These are phyloP conservation scores for Centruroides sculpturatus DNA, from an alignment of 1,140 invertebrate genomes.

Conservation along the genomic window DNA sequence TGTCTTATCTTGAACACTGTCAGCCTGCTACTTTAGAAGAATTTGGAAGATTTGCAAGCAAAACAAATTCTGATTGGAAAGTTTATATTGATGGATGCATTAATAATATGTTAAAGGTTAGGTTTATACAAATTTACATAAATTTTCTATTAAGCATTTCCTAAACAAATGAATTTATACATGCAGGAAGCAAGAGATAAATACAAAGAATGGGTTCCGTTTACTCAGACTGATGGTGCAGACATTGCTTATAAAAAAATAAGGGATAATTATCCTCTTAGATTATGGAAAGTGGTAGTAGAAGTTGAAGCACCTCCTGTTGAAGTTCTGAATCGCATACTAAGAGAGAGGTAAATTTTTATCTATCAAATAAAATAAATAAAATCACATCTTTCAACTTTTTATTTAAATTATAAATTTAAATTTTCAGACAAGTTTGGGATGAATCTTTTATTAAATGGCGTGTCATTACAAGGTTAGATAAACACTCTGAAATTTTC, in stretches of 20 bases:
- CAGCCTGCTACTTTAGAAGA: conserved; percentile 48
- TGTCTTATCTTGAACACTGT: conserved; percentile 75
- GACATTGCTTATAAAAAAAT: conserved; percentile 83
- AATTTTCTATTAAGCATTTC: too few species aligned
- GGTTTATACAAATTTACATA: too few species aligned
- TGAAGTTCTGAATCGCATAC: conserved; percentile 61
- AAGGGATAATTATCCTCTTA: conserved; percentile 72
- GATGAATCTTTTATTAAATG: conserved; percentile 71
- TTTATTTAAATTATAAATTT: too few species aligned
- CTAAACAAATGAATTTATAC: too few species aligned
- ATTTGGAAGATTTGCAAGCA: conserved; percentile 42
- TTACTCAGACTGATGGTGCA: conserved; percentile 46
- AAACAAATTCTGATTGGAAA: conserved; percentile 44
- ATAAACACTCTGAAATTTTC: conserved; percentile 70
- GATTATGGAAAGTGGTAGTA: conserved; percentile 73
- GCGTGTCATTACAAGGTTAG: conserved; percentile 61
- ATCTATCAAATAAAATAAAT: too few species aligned
- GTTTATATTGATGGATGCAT: conserved; percentile 68
- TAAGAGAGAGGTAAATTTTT: conserved; percentile 27
- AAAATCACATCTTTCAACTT: too few species aligned
- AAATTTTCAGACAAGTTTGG: conserved; percentile 54
- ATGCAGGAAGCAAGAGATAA: conserved; percentile 16
- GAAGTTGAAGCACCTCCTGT: conserved; percentile 82
- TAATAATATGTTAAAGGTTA: conserved; percentile 61
- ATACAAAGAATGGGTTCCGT: conserved; percentile 62